phyloP scores from a whole-genome alignment of 2,797 vertebrate species.

The Pachyuromys duprasi region DNA sequence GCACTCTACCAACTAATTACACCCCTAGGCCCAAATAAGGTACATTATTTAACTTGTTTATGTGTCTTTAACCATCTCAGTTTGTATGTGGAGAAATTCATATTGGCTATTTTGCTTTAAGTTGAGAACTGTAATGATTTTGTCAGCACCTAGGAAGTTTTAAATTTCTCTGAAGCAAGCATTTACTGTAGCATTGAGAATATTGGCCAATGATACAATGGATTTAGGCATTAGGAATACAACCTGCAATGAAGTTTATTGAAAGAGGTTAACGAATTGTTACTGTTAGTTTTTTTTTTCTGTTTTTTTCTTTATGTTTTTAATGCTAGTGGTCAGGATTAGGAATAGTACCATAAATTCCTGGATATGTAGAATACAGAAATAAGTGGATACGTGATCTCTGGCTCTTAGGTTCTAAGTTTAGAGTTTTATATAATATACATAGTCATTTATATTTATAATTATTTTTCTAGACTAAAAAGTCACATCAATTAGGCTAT shows the following conservation, averaged over 20 bases:
- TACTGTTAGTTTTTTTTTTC: background rate
- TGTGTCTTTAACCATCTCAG: constrained; percentile 27
- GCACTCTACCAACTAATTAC: background rate
- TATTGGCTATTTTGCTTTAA: constrained; percentile 36
- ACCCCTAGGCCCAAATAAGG: background rate
- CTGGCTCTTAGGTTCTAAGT: background rate
- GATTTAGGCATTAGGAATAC: background rate
- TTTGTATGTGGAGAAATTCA: constrained; percentile 43
- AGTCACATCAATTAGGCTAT: background rate
- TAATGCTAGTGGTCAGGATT: background rate
- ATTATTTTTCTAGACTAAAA: constrained; percentile 4
- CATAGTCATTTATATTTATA: background rate
- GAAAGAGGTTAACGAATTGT: background rate
- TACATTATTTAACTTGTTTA: background rate
- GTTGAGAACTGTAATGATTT: constrained; percentile 7
- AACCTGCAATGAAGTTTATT: constrained; percentile 33
- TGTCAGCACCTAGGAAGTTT: background rate
- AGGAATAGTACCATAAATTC: background rate
- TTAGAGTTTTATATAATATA: constrained; percentile 9
- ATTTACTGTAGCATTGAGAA: background rate
- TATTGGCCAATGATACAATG: background rate
- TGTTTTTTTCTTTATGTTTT: background rate
- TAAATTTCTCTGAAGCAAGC: constrained; percentile 4
- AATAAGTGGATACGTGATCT: background rate
- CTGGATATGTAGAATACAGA: background rate